A percentile compares a stretch with the other conserved stretches of the same genome.
phyloP scores from a whole-genome alignment of 2,113 vertebrate species.

The Megaleporinus macrocephalus region DNA sequence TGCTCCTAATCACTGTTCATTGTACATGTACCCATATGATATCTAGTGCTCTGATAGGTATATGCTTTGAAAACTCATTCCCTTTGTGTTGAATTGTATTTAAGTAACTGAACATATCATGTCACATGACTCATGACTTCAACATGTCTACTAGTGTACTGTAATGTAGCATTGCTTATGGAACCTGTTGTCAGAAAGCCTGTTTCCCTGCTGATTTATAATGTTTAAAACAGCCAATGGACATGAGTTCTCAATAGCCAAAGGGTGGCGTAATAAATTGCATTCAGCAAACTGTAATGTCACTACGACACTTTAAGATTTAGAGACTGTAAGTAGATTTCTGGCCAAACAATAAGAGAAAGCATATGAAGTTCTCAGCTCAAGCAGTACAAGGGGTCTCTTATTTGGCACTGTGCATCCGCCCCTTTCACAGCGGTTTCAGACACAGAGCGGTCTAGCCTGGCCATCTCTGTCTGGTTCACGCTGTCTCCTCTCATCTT shows the following conservation, averaged over 20 bases:
- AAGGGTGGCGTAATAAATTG: background rate
- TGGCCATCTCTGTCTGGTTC: background rate
- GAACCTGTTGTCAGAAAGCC: background rate
- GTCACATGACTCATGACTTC: background rate
- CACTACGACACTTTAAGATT: background rate
- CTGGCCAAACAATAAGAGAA: background rate
- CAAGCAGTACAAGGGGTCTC: background rate
- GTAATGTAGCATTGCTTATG: constrained; percentile 2
- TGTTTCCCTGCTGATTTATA: constrained; percentile 1
- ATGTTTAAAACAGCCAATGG: background rate
- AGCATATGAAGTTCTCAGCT: background rate
- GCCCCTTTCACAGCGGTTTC: background rate
- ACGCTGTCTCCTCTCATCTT: background rate
- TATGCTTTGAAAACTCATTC: background rate
- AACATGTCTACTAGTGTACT: background rate
- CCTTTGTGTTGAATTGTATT: constrained; percentile 1
- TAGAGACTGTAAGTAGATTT: background rate
- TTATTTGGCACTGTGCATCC: too few species aligned
- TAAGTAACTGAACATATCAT: constrained; percentile 5
- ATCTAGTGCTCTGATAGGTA: constrained; percentile 5
- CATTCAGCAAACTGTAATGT: background rate
- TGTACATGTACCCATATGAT: background rate
- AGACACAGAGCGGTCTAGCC: constrained; percentile 1
- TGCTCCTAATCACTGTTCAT: background rate
- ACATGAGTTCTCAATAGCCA: background rate